Evolutionary conservation across 2,113 vertebrate genomes (phyloP).

Genomic region (Chrysemys picta): DNA sequence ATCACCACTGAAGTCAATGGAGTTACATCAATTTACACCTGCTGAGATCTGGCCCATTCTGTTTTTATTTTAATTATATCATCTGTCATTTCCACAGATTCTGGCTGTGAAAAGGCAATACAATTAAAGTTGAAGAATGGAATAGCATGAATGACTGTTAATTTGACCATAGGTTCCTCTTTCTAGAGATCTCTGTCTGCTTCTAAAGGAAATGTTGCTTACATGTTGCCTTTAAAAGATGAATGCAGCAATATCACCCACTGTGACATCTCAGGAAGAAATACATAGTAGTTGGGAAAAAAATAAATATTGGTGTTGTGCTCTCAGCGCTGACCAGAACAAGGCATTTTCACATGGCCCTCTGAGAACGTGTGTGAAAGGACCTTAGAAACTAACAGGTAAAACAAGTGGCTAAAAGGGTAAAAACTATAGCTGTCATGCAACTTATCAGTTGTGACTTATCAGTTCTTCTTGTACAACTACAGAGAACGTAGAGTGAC

Average conservation of each 20-base stretch:
- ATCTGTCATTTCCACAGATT: background rate
- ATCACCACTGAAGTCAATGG: too few relatives aligned
- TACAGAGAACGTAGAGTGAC: background rate
- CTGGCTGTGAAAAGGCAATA: too few relatives aligned
- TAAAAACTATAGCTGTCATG: background rate
- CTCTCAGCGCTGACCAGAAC: slow-evolving; percentile 3
- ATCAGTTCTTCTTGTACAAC: background rate
- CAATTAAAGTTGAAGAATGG: background rate
- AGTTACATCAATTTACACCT: too few relatives aligned
- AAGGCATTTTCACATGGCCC: background rate
- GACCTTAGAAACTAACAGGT: background rate
- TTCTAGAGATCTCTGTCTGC: background rate
- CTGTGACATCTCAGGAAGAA: slow-evolving; percentile 3
- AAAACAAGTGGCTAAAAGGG: background rate
- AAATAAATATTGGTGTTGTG: slow-evolving; percentile 58
- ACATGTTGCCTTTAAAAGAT: slow-evolving; percentile 21
- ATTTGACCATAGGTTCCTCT: background rate
- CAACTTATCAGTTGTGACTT: background rate
- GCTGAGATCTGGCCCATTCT: background rate
- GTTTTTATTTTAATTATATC: background rate
- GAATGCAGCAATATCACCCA: slow-evolving; percentile 26
- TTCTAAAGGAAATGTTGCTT: slow-evolving; percentile 3
- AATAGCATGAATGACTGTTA: background rate
- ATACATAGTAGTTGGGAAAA: slow-evolving; percentile 36
- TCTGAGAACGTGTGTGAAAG: slow-evolving; percentile 2